Conservation (phyloP, 2,797 vertebrate genomes). For the Coilia nasus region DNA sequence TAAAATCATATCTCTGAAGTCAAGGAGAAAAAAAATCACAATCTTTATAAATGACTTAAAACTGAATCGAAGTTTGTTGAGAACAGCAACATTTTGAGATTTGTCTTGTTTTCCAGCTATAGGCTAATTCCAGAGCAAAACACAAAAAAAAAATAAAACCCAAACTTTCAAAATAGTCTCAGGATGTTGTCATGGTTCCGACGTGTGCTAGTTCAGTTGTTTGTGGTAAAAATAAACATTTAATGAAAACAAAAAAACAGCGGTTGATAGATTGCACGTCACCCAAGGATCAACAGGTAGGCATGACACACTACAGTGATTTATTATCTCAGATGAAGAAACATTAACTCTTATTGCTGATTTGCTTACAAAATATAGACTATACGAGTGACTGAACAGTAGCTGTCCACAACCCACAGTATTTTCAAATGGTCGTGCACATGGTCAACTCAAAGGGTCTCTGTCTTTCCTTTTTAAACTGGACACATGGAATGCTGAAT, state of each 20-base stretch:
- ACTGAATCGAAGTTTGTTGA: not conserved
- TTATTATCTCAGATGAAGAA: constrained; percentile 44
- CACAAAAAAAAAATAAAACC: not conserved
- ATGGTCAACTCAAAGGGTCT: not conserved
- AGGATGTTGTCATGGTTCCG: not conserved
- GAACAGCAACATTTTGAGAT: not conserved
- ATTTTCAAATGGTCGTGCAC: not conserved
- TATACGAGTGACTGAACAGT: not conserved
- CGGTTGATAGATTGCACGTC: constrained; percentile 43
- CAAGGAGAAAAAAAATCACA: not conserved
- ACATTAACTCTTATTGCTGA: constrained; percentile 45
- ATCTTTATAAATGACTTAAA: constrained; percentile 23
- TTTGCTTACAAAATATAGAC: constrained; percentile 31
- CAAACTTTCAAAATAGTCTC: not conserved
- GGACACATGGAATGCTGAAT: constrained; percentile 64
- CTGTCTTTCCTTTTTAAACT: not conserved
- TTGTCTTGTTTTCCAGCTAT: not conserved
- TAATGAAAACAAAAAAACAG: not conserved
- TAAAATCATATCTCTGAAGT: not conserved
- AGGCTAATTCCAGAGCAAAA: not conserved
- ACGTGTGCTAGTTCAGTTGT: not conserved
- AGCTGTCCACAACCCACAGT: not conserved
- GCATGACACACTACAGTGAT: constrained; percentile 45
- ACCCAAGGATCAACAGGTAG: constrained; percentile 47
- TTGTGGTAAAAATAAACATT: not conserved